Evolutionary conservation across 2,797 vertebrate genomes (phyloP).

Genomic region (Synaphobranchus kaupii): DNA sequence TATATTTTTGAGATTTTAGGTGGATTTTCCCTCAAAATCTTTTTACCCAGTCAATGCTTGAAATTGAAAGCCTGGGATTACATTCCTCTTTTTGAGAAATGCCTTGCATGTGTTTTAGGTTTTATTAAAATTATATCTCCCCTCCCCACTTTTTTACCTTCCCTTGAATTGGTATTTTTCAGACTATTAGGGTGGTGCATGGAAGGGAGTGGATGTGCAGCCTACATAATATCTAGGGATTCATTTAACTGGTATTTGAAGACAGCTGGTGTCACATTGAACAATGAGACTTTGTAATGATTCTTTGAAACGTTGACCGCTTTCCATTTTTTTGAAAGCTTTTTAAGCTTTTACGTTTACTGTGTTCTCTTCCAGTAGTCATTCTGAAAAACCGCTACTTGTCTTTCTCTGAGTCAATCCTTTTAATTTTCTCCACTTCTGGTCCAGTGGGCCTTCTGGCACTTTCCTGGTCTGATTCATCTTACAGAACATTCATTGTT

Average conservation of each 20-base stretch:
- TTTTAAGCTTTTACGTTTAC: slow-evolving; percentile 30
- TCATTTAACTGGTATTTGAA: slow-evolving; percentile 55
- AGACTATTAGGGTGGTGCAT: background rate
- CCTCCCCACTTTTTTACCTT: background rate
- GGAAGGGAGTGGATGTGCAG: background rate
- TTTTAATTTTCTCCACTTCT: slow-evolving; percentile 16
- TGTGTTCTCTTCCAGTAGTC: slow-evolving; percentile 22
- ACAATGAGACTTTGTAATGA: slow-evolving; percentile 47
- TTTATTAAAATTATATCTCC: background rate
- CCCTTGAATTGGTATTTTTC: slow-evolving; percentile 28
- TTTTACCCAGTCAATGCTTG: background rate
- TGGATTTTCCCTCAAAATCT: background rate
- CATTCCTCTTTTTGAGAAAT: background rate
- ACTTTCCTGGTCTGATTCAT: background rate
- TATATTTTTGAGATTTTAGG: background rate
- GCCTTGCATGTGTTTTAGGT: background rate
- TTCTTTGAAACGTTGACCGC: slow-evolving; percentile 44
- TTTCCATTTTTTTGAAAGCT: slow-evolving; percentile 35
- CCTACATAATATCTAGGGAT: slow-evolving; percentile 47
- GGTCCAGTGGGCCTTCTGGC: background rate
- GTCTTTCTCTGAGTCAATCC: slow-evolving; percentile 35
- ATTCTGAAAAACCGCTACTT: slow-evolving; percentile 27
- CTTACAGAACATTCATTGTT: slow-evolving; percentile 11
- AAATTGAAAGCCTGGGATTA: background rate
- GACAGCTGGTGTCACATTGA: slow-evolving; percentile 47